phyloP scores from a whole-genome alignment of 1,140 invertebrate genomes.

The Gryllus bimaculatus region DNA sequence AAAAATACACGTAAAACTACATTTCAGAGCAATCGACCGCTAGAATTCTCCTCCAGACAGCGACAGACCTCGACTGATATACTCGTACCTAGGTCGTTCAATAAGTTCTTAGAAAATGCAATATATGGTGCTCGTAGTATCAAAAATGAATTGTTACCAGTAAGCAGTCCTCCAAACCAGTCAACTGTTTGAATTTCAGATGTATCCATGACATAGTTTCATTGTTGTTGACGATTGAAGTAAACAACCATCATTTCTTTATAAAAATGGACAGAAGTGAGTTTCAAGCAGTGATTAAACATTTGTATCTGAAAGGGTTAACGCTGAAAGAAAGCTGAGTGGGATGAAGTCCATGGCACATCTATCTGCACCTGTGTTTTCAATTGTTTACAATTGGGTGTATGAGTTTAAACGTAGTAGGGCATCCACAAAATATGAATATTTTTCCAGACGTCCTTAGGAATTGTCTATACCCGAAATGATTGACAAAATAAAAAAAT shows the following conservation, averaged over 20 bases:
- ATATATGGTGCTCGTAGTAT: conserved; percentile 16
- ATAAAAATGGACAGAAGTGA: background rate
- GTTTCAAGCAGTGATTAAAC: background rate
- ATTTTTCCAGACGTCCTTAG: background rate
- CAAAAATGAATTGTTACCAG: background rate
- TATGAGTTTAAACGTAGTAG: background rate
- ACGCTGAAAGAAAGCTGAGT: background rate
- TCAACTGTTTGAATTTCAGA: background rate
- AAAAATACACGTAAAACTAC: too few relatives aligned
- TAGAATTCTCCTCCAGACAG: too few relatives aligned
- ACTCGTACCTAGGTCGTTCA: conserved; percentile 18
- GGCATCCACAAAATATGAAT: background rate
- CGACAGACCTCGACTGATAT: too few relatives aligned
- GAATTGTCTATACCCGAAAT: background rate
- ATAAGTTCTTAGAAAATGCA: conserved; percentile 19
- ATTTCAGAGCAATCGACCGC: too few relatives aligned
- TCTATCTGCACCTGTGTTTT: too few relatives aligned
- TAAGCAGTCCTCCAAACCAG: background rate
- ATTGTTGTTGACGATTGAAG: background rate
- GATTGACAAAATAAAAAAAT: background rate
- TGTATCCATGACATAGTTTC: background rate
- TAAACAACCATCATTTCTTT: background rate
- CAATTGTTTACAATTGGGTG: too few relatives aligned
- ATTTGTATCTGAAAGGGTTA: background rate
- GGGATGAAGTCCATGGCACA: too few relatives aligned